These are phyloP conservation scores for Athrips mouffetella DNA, from an alignment of 2,888 invertebrate genomes.

Conservation along the genomic window DNA sequence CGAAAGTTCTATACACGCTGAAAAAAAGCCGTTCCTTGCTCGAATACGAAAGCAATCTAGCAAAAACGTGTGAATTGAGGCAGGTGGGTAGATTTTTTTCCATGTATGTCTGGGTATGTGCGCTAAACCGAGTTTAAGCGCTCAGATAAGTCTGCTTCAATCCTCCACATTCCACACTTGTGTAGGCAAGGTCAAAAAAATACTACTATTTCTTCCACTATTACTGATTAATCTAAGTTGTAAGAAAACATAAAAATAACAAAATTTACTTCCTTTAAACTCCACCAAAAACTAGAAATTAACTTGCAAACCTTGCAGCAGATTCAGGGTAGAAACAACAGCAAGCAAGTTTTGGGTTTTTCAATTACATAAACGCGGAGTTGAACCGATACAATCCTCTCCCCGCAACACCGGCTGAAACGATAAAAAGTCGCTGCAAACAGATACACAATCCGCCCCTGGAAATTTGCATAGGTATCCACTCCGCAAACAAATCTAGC, in stretches of 20 bases:
- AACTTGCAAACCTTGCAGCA: not conserved
- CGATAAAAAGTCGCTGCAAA: constrained; percentile 23
- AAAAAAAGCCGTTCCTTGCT: constrained; percentile 49
- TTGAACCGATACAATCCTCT: constrained; percentile 5
- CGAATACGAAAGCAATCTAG: constrained; percentile 52
- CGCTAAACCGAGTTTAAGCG: constrained; percentile 26
- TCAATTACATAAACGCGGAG: constrained; percentile 6
- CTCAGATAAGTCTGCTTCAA: constrained; percentile 16
- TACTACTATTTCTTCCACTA: not conserved
- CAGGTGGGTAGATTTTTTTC: constrained; percentile 53
- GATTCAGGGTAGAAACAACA: not conserved
- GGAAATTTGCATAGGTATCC: constrained; percentile 32
- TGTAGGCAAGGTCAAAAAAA: not conserved
- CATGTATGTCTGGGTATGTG: constrained; percentile 29
- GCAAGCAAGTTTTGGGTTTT: constrained; percentile 7
- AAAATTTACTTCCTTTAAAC: no score
- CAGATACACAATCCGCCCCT: constrained; percentile 28
- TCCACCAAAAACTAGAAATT: no score
- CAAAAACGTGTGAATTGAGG: constrained; percentile 53
- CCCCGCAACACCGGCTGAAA: constrained; percentile 9
- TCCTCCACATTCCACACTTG: not conserved
- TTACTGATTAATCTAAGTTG: no score
- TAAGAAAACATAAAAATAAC: no score
- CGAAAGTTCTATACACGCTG: constrained; percentile 30
- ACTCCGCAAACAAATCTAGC: constrained; percentile 44